Conservation (phyloP, 2,113 vertebrate genomes). For the Malurus cyaneus region DNA sequence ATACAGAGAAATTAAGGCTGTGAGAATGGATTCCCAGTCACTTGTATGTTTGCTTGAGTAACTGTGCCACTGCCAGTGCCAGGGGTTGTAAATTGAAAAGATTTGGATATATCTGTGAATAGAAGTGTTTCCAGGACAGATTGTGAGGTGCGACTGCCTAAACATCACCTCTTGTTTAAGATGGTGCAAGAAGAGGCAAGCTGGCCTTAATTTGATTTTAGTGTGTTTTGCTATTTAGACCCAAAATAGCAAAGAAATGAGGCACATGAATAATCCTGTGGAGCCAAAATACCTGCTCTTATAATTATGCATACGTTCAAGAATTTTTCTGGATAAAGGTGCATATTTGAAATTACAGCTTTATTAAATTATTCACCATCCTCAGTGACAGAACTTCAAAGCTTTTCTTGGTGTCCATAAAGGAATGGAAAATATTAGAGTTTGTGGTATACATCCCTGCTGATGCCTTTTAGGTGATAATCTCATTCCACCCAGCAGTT, state of each 20-base stretch:
- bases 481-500: conserved; percentile 48
- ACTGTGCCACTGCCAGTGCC: background rate
- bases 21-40: background rate
- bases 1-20: background rate
- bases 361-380: conserved; percentile 26
- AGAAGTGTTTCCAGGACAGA: background rate
- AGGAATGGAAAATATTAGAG: background rate
- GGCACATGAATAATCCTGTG: background rate
- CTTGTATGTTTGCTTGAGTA: background rate
- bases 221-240: background rate
- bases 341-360: background rate
- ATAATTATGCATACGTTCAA: background rate
- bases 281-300: background rate
- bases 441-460: background rate
- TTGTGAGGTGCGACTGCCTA: background rate
- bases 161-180: background rate
- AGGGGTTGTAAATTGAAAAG: background rate
- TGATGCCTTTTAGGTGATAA: conserved; percentile 29
- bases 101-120: background rate
- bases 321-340: background rate
- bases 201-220: background rate
- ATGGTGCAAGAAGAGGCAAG: background rate
- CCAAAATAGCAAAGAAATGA: background rate
- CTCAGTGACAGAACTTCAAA: background rate
- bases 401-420: background rate